Evolutionary conservation across 1,140 invertebrate genomes (phyloP).

Genomic region (Drosophila truncata): DNA sequence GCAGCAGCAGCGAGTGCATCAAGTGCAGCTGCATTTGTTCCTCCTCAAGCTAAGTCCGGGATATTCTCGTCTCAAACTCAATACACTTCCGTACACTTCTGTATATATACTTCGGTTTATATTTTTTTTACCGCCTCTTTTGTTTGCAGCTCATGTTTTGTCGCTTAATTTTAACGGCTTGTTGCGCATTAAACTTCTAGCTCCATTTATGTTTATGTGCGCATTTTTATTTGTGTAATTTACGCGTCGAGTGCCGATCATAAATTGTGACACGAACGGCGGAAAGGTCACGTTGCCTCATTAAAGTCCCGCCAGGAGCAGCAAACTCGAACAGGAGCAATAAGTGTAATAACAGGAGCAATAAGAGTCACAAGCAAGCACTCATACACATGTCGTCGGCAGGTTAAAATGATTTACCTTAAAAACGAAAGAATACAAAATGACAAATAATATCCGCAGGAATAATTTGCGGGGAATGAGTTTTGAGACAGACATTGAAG

Average conservation of each 20-base stretch:
- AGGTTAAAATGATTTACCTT: constrained; percentile 34
- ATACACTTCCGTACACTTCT: background rate
- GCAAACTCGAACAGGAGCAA: constrained; percentile 60
- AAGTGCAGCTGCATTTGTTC: constrained; percentile 24
- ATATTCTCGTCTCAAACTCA: constrained; percentile 1
- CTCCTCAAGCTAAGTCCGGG: background rate
- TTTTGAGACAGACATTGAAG: no score
- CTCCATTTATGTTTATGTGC: constrained; percentile 75
- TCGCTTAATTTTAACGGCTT: constrained; percentile 78
- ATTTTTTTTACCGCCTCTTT: constrained; percentile 42
- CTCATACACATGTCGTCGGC: constrained; percentile 27
- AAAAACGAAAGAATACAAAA: constrained; percentile 25
- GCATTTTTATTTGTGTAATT: constrained; percentile 77
- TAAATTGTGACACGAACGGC: constrained; percentile 72
- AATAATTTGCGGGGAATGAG: background rate
- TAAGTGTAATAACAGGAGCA: constrained; percentile 73
- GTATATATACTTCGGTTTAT: constrained; percentile 1
- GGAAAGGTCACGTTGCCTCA: constrained; percentile 77
- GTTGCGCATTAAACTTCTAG: constrained; percentile 61
- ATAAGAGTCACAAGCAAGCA: constrained; percentile 47
- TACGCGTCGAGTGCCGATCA: constrained; percentile 69
- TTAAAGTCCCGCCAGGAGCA: constrained; percentile 58
- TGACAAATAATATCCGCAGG: constrained; percentile 2
- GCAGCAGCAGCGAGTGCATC: constrained; percentile 3
- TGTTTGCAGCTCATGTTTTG: constrained; percentile 79